phyloP scores from a whole-genome alignment of 2,797 vertebrate genomes.

The Urophycis tenuis region DNA sequence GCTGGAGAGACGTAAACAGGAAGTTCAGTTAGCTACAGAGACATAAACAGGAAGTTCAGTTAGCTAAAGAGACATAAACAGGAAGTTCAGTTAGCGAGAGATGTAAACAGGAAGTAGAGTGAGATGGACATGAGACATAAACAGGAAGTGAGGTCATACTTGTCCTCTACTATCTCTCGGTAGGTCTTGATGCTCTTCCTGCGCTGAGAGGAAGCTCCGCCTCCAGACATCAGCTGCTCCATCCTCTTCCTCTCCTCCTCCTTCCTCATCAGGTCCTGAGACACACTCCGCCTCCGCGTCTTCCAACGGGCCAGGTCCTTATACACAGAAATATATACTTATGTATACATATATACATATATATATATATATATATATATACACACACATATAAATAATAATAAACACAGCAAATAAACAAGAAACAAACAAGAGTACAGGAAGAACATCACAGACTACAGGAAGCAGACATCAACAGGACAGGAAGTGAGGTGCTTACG shows the following conservation, averaged over 20 bases:
- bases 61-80: neutral
- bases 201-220: conserved; percentile 64
- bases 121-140: too few species aligned
- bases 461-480: neutral
- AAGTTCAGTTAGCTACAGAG: too few species aligned
- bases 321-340: conserved; percentile 3
- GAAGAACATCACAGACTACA: neutral
- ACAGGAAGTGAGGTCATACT: conserved; percentile 70
- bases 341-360: neutral
- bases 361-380: neutral
- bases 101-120: neutral
- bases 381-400: neutral
- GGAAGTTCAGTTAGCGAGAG: neutral
- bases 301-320: conserved; percentile 97
- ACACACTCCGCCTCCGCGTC: conserved; percentile 87
- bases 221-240: conserved; percentile 81
- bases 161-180: conserved; percentile 94
- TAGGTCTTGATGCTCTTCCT: conserved; percentile 98
- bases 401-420: neutral
- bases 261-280: conserved; percentile 95
- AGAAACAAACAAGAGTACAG: neutral
- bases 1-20: too few species aligned
- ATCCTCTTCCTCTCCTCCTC: conserved; percentile 95
- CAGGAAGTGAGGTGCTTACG: conserved; percentile 67
- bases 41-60: neutral